Base-by-base conservation (phyloP, 2,888 invertebrate genomes). In the Baronia brevicornis region DNA sequence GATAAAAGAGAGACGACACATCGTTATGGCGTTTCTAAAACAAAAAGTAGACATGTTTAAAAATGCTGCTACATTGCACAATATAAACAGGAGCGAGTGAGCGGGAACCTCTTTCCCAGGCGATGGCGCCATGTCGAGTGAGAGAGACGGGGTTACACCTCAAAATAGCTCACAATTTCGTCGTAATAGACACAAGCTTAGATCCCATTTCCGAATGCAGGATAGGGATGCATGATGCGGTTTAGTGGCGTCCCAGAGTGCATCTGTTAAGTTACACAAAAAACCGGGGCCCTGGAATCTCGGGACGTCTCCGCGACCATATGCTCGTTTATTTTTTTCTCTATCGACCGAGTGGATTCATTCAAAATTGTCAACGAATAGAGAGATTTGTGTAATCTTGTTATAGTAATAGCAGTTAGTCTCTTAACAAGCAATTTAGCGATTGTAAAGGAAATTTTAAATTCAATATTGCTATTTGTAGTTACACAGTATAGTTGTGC, bases 181-280 rank as follows among this genome's bases (percentile, higher is more conserved):
- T 61, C 61, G 64, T 69, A 68, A 62, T 68, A 68, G 60, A 65
- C 60, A 64, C 66, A 61, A 55, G 56, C 70, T 57, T 68, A 64
- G 69, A 71, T 70, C 65, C 63, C 61, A 66, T 73, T 71, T 71
- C 64, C 58, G 60, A 68, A 58, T 46, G 75, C 51, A 60, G 46
- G 78, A 82, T 71, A 79, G 71, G 78, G 82, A 82, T 46, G 74
- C 70, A 79, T 79, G 79, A 79, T 78, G 75, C 70, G 75, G 77
- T 78, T n/a, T 78, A 71, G 74, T 57, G 71, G 73, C 78, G 69
- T 72, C 68, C 71, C 77, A 75, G 71, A 80, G 72, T 77, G 84
- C 80, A 84, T 84, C 82, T 79, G 80, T 80, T 77, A 78, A 74
- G 71, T 62, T 55, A 66, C 53, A 74, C 66, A 78, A 78, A 74